Conservation (phyloP, 2,888 invertebrate genomes). For the Cheilosia scutellata region DNA sequence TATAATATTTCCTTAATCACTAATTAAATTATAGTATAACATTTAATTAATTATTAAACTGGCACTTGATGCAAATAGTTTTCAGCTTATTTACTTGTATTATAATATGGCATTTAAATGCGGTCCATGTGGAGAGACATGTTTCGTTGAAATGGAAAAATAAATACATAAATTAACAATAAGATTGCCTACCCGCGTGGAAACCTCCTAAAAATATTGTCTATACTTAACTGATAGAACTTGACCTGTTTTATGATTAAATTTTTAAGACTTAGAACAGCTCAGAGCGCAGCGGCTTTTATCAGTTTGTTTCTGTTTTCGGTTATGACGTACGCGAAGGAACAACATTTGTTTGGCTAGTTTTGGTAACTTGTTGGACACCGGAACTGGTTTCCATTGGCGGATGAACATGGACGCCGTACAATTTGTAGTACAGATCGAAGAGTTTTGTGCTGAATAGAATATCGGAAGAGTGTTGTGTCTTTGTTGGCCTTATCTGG, state of each 20-base stretch:
- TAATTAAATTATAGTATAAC: slow-evolving; percentile 44
- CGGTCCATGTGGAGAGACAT: slow-evolving; percentile 18
- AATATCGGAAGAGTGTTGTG: slow-evolving; percentile 22
- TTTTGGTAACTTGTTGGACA: slow-evolving; percentile 15
- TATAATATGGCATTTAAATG: slow-evolving; percentile 58
- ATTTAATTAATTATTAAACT: slow-evolving; percentile 50
- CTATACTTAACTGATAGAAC: slow-evolving; percentile 28
- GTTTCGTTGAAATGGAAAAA: slow-evolving; percentile 22
- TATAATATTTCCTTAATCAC: slow-evolving; percentile 29
- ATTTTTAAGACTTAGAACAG: slow-evolving; percentile 51
- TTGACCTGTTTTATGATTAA: slow-evolving; percentile 50
- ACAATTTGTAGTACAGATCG: slow-evolving; percentile 58
- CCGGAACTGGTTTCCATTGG: slow-evolving; percentile 31
- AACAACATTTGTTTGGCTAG: slow-evolving; percentile 36
- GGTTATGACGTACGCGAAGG: slow-evolving; percentile 44
- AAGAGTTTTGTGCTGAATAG: slow-evolving; percentile 38
- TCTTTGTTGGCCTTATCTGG: slow-evolving; percentile 44
- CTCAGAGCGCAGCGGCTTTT: not conserved
- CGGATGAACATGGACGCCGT: slow-evolving; percentile 42
- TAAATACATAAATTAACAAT: slow-evolving; percentile 39
- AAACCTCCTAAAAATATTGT: slow-evolving; percentile 9
- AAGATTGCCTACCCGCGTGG: not conserved
- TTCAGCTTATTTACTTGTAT: slow-evolving; percentile 12
- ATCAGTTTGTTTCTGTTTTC: slow-evolving; percentile 30
- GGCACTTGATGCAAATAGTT: slow-evolving; percentile 36